Base-by-base conservation (phyloP, 2,113 vertebrate species). In the Rhinolophus ferrumequinum region DNA sequence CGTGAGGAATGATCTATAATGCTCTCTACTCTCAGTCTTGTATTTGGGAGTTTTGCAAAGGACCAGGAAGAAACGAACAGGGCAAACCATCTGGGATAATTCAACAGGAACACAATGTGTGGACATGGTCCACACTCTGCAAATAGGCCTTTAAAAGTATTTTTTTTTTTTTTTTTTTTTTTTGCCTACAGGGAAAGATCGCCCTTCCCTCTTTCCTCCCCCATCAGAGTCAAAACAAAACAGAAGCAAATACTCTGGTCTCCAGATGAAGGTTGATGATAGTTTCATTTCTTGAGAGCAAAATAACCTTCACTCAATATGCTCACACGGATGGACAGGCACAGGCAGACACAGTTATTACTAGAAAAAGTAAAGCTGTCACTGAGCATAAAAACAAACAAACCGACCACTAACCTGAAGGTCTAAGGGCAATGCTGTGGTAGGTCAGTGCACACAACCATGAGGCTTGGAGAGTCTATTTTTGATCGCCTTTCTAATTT, bases 401-500 rank as follows among this genome's bases (percentile, higher is more conserved):
- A 66, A 62, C 56, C 2, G 18, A 76, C 67, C 81, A 38, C 38
- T 33, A 76, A 44, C 73, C 69, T 6, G 8, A 16, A 73, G 67
- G 35, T 41, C 52, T 26, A 50, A 64, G 77, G 93, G 13, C 64
- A 77, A 38, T 41, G 64, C 38, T n/a, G 1, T 13, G 16, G 50
- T 35, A 60, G 50, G 52, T 93, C 62, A 91, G 28, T 67, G 18
- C 50, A 33, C 22, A 19, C 15, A 44, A 56, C 82, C 35, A 72
- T 64, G 52, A 58, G 83, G 60, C 70, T 84, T 66, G 4, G 41
- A 86, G 2, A 85, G 60, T 72, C 93, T 81, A 80, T 81, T 93
- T 96, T 93, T 95, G 33, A 86, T 93, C 84, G 89, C 79, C 41
- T 96, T 97, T 93, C 91, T 97, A 91, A 97, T 96, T 96, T 93